Conservation (phyloP, 2,113 vertebrate species). For the Pithys albifrons region DNA sequence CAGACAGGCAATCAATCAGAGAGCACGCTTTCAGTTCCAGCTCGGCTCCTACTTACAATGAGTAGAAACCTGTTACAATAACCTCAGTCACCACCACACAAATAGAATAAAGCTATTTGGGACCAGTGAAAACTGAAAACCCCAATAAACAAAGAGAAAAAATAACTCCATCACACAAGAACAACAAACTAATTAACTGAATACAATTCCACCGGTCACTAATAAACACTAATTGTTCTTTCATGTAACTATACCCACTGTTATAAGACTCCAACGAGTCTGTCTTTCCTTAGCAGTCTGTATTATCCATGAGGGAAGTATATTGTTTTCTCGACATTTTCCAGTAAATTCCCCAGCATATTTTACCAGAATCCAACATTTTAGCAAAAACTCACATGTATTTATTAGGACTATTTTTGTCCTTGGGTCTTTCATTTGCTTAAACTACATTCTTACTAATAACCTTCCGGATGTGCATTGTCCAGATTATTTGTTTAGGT, state of each 20-base stretch:
- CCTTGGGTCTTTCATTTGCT: neutral
- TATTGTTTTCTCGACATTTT: neutral
- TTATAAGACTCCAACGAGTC: neutral
- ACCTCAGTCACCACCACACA: slow-evolving; percentile 68
- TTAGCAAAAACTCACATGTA: neutral
- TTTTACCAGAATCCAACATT: neutral
- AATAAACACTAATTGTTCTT: neutral
- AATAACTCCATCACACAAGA: neutral
- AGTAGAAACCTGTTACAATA: slow-evolving; percentile 73
- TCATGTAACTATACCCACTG: neutral
- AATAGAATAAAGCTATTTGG: slow-evolving; percentile 56
- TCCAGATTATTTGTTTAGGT: neutral
- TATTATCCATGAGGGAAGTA: neutral
- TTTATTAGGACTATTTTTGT: neutral
- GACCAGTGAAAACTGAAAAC: slow-evolving; percentile 7
- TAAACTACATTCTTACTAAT: neutral
- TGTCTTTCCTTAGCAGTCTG: neutral
- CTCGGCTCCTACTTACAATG: slow-evolving; percentile 71
- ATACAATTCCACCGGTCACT: neutral
- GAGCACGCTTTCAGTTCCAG: slow-evolving; percentile 76
- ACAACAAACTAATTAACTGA: neutral
- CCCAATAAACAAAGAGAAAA: neutral
- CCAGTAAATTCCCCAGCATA: neutral
- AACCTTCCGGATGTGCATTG: neutral
- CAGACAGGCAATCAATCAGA: slow-evolving; percentile 79